Percentiles rank a stretch among this genome's conserved stretches.
Conservation (phyloP, 2,888 invertebrate species). For the Melinaea menophilus region DNA sequence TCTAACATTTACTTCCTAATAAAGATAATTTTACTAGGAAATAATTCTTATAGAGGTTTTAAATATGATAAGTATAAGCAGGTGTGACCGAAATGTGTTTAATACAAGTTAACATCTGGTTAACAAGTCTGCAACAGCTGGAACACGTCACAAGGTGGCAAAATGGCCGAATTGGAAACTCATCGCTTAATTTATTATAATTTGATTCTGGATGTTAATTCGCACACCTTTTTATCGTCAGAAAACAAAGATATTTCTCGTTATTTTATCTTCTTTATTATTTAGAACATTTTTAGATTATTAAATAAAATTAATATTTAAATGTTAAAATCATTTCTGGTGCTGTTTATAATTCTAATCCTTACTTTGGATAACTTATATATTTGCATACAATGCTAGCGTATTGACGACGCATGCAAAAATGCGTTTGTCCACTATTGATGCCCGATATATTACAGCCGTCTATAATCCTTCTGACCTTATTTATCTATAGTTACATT, state of each 20-base stretch:
- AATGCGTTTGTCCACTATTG: slow-evolving; percentile 44
- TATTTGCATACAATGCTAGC: slow-evolving; percentile 63
- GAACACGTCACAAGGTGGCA: slow-evolving; percentile 20
- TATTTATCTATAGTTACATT: slow-evolving; percentile 13
- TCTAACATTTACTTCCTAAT: too few relatives aligned
- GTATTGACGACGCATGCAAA: slow-evolving; percentile 53
- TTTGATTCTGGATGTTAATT: slow-evolving; percentile 2
- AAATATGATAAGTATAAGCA: slow-evolving; percentile 17
- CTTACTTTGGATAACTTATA: slow-evolving; percentile 44
- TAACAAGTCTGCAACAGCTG: slow-evolving; percentile 18
- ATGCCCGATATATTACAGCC: slow-evolving; percentile 30
- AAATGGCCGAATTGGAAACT: slow-evolving; percentile 13
- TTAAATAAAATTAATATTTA: too few relatives aligned
- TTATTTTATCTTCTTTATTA: too few relatives aligned
- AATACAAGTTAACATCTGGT: slow-evolving; percentile 22
- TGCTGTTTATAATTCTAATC: slow-evolving; percentile 42
- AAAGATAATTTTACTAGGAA: too few relatives aligned
- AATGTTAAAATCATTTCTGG: slow-evolving; percentile 36
- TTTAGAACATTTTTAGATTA: too few relatives aligned
- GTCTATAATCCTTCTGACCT: slow-evolving; percentile 41
- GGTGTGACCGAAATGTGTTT: slow-evolving; percentile 26
- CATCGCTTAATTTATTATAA: slow-evolving; percentile 10
- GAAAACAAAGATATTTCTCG: too few relatives aligned
- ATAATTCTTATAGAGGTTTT: background rate
- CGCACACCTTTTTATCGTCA: background rate